Conservation (phyloP, 2,888 invertebrate genomes). For the Alentia gelatinosa region DNA sequence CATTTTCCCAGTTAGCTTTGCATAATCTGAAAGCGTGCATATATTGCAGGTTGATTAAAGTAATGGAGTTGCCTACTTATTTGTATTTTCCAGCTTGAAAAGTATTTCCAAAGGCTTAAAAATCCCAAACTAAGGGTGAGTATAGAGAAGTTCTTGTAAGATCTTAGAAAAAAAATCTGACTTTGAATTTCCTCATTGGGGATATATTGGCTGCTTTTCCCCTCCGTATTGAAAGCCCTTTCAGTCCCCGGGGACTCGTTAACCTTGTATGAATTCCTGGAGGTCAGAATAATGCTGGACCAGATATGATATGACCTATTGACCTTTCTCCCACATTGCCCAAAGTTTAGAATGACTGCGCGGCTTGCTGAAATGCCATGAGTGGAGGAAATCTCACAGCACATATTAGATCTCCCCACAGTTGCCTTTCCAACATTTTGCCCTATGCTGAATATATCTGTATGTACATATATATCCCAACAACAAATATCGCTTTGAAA, state of each 20-base stretch:
- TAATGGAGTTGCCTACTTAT: constrained; percentile 49
- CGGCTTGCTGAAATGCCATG: background rate
- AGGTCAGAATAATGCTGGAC: background rate
- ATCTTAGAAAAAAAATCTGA: background rate
- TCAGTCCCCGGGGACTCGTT: background rate
- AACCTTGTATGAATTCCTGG: constrained; percentile 32
- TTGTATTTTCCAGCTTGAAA: constrained; percentile 84
- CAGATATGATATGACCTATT: background rate
- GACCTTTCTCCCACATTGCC: background rate
- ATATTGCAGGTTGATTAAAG: constrained; percentile 42
- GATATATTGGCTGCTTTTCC: constrained; percentile 49
- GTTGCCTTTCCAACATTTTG: background rate
- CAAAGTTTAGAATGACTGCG: background rate
- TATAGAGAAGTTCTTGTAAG: constrained; percentile 52
- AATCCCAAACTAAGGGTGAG: constrained; percentile 86
- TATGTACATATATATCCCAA: background rate
- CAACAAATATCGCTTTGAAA: background rate
- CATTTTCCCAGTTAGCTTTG: constrained; percentile 22
- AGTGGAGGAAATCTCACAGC: no score
- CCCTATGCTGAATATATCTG: background rate
- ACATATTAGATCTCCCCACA: no score
- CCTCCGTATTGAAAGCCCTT: background rate
- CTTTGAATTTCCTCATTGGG: constrained; percentile 25
- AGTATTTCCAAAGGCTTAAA: constrained; percentile 96
- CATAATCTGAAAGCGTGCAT: constrained; percentile 29